phyloP scores from a whole-genome alignment of 2,113 vertebrate species.

The Mustelus asterias region DNA sequence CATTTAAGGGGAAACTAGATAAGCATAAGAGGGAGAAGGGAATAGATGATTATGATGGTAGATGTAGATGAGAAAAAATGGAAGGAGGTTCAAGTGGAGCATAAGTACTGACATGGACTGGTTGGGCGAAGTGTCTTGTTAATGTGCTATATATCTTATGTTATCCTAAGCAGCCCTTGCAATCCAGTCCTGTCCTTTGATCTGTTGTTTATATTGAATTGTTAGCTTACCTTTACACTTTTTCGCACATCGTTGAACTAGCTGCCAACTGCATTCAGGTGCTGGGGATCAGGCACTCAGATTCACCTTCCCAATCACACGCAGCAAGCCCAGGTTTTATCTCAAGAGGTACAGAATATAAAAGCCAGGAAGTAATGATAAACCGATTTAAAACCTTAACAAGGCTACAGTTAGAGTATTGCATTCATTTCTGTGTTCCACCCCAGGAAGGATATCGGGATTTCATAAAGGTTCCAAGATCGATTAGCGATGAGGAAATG shows the following conservation, averaged over 20 bases:
- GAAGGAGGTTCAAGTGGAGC: background rate
- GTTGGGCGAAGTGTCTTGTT: no score
- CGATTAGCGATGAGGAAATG: background rate
- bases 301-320: background rate
- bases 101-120: no score
- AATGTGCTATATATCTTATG: no score
- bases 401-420: background rate
- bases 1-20: background rate
- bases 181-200: background rate
- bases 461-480: background rate
- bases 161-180: background rate
- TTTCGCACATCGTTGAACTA: background rate
- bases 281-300: background rate
- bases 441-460: background rate
- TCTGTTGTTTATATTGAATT: background rate
- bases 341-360: background rate
- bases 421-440: background rate
- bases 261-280: background rate
- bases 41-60: background rate
- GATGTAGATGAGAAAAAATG: background rate
- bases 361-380: background rate
- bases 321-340: background rate
- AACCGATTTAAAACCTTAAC: background rate
- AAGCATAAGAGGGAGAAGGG: background rate
- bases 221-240: background rate